A percentile compares a stretch with the other conserved stretches of the same genome.
Evolutionary conservation across 2,797 vertebrate genomes (phyloP).

Genomic region (Malacoraja senta): DNA sequence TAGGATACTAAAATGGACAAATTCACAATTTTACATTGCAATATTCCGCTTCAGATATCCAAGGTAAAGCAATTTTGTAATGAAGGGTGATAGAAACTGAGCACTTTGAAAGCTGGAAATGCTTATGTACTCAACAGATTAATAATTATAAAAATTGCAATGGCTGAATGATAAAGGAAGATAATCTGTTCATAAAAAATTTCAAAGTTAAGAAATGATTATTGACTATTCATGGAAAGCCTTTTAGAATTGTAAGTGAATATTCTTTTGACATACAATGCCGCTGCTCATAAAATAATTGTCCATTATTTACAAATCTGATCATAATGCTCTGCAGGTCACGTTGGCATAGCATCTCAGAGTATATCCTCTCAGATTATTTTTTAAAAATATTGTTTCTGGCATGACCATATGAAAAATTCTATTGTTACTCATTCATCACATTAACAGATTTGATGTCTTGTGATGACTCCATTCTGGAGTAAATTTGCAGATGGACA

Average conservation of each 20-base stretch:
- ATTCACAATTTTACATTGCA: conserved; percentile 21
- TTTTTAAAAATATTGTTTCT: not conserved
- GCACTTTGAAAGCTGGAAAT: conserved; percentile 1
- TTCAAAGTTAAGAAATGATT: conserved; percentile 47
- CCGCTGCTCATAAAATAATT: conserved; percentile 64
- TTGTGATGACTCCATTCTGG: not conserved
- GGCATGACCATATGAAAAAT: not conserved
- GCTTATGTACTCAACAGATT: conserved; percentile 34
- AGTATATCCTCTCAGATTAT: not conserved
- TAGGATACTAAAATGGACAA: not conserved
- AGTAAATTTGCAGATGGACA: conserved; percentile 17
- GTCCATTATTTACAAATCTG: conserved; percentile 46
- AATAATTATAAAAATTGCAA: conserved; percentile 35
- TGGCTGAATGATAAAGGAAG: conserved; percentile 21
- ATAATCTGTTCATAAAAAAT: conserved; percentile 7
- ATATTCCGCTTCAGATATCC: conserved; percentile 30
- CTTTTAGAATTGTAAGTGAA: conserved; percentile 82
- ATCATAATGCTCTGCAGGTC: conserved; percentile 35
- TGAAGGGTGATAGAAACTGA: not conserved
- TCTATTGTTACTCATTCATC: not conserved
- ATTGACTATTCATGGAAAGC: conserved; percentile 67
- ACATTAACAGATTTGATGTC: not conserved
- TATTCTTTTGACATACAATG: conserved; percentile 63
- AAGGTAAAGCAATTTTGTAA: conserved; percentile 12
- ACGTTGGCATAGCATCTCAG: not conserved